Evolutionary conservation across 2,113 vertebrate species (phyloP).

Genomic region (Platysternon megacephalum): DNA sequence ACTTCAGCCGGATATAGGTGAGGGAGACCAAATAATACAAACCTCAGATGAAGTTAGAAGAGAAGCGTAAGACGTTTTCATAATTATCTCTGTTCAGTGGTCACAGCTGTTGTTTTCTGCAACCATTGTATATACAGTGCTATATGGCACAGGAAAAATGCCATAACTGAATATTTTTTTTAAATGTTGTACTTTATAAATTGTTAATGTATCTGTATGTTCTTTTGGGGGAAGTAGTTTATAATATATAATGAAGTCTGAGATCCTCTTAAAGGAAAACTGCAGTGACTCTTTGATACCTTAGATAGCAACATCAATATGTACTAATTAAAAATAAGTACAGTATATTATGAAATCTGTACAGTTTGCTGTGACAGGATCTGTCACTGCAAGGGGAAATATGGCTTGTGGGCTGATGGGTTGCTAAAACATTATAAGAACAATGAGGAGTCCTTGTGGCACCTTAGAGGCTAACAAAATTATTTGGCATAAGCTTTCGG

Average conservation of each 20-base stretch:
- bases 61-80: background rate
- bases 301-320: background rate
- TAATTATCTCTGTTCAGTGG: background rate
- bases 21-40: background rate
- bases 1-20: background rate
- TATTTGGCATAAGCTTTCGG: too few relatives aligned
- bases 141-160: background rate
- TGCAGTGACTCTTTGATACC: background rate
- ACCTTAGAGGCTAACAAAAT: too few relatives aligned
- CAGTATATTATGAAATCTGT: background rate
- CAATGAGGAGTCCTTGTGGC: too few relatives aligned
- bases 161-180: background rate
- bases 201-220: background rate
- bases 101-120: background rate
- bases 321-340: background rate
- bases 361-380: background rate
- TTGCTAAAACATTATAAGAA: background rate
- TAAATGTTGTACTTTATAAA: background rate
- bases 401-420: background rate
- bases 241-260: background rate
- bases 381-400: background rate
- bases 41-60: background rate
- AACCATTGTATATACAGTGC: background rate
- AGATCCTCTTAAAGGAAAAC: background rate
- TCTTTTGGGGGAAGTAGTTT: background rate